Evolutionary conservation across 2,888 invertebrate species (phyloP).

Genomic region (Heliconius ismenius): DNA sequence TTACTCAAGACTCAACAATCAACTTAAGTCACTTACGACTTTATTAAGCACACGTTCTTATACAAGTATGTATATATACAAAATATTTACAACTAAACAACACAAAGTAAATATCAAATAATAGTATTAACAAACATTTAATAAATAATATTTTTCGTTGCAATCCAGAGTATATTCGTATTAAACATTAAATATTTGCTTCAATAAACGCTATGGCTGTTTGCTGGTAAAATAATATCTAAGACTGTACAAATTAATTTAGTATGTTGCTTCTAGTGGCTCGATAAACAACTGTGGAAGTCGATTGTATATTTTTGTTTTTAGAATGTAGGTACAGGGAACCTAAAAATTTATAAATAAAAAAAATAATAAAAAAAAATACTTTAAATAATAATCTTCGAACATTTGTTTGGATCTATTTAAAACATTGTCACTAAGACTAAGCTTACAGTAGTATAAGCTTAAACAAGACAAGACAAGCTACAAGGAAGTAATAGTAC

Average conservation of each 20-base stretch:
- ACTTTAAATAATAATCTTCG: no score
- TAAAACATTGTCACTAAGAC: no score
- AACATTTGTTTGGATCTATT: no score
- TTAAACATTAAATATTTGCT: slow-evolving; percentile 72
- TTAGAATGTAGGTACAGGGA: not conserved
- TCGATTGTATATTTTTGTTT: not conserved
- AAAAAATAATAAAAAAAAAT: no score
- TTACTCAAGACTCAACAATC: slow-evolving; percentile 1
- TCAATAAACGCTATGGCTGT: slow-evolving; percentile 65
- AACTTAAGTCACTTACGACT: slow-evolving; percentile 10
- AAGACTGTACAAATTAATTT: slow-evolving; percentile 75
- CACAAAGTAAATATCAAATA: slow-evolving; percentile 40
- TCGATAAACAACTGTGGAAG: slow-evolving; percentile 56
- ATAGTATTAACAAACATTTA: slow-evolving; percentile 43
- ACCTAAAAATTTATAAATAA: no score
- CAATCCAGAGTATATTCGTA: slow-evolving; percentile 55
- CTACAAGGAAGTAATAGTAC: no score
- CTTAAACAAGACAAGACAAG: no score
- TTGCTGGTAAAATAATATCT: slow-evolving; percentile 72
- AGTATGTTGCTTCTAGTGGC: slow-evolving; percentile 61
- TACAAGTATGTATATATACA: slow-evolving; percentile 32
- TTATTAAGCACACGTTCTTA: slow-evolving; percentile 24
- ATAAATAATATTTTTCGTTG: slow-evolving; percentile 50
- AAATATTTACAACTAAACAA: slow-evolving; percentile 40
- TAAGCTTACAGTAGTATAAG: no score